Evolutionary conservation across 2,888 invertebrate genomes (phyloP), one percentile per base, ranked within the genome.

Genomic region (Druceiella hillmani): DNA sequence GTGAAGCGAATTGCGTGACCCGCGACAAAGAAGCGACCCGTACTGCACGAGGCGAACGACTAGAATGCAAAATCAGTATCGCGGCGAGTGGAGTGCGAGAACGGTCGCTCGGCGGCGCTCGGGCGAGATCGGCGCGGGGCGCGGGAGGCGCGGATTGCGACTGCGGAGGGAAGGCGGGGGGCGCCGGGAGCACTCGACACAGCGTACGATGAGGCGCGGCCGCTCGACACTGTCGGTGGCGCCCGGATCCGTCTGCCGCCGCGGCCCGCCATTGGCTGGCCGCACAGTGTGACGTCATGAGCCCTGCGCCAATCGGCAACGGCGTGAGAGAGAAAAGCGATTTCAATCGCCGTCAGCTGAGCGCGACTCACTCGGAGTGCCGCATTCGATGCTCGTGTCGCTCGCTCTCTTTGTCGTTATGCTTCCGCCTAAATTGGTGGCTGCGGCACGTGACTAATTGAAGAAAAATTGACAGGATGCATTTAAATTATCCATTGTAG

Each of bases 1-100:
- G n/a, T n/a, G n/a, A n/a, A n/a, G n/a, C n/a, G n/a, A n/a, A n/a
- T n/a, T n/a, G 64, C 60, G 63, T 58, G 66, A 68, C 67, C 66
- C 70, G 66, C 70, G 70, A 66, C 59, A 65, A 65, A 6, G n/a
- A n/a, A n/a, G n/a, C n/a, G n/a, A n/a, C n/a, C 69, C 67, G 66
- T 64, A 68, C 70, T 52, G 65, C 64, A 64, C 66, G 66, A 69
- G 66, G 68, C 65, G 66, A 69, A 69, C 68, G 61, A 69, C 68
- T 68, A 67, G 69, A 70, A 69, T 70, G 70, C 64, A 55, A 66
- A 66, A 63, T 61, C 62, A 61, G 61, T 56, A 28, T 17, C 33
- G 17, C 53, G 59, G 59, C 57, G 62, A 11, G 29, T 68, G 67
- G 69, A 70, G 68, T 70, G 70, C 64, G 56, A 66, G 66, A 63